phyloP scores from a whole-genome alignment of 1,140 invertebrate genomes.

The Pectinophora gossypiella region DNA sequence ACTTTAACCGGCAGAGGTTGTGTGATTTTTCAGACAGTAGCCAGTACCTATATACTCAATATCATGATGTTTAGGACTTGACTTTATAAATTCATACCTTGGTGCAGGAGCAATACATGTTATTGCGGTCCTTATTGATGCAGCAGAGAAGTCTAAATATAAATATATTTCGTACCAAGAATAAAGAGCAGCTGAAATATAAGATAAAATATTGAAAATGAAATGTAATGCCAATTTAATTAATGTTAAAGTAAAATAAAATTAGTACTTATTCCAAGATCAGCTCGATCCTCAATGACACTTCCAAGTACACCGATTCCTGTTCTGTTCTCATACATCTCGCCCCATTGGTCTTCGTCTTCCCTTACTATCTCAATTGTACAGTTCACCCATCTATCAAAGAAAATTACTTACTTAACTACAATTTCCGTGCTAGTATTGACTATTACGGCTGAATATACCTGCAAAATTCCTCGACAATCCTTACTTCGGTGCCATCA shows the following conservation, averaged over 20 bases:
- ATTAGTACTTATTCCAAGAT: conserved; percentile 74
- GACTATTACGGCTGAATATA: conserved; percentile 24
- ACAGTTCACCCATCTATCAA: conserved; percentile 70
- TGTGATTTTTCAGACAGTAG: no score
- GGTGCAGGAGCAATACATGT: conserved; percentile 77
- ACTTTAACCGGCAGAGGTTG: no score
- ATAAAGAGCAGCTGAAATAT: conserved; percentile 75
- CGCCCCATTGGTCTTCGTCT: conserved; percentile 75
- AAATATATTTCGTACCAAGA: conserved; percentile 76
- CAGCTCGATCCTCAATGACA: conserved; percentile 75
- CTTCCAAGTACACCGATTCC: conserved; percentile 77
- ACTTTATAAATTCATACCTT: no score
- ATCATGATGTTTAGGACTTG: no score
- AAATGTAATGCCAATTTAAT: neutral
- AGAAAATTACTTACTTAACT: neutral
- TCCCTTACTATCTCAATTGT: conserved; percentile 67
- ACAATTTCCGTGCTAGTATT: no score
- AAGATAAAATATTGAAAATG: neutral
- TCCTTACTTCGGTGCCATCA: conserved; percentile 58
- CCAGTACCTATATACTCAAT: no score
- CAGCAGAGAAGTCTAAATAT: conserved; percentile 75
- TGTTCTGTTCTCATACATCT: conserved; percentile 76
- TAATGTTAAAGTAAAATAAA: conserved; percentile 8
- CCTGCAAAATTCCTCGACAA: conserved; percentile 65
- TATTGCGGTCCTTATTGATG: conserved; percentile 75